These are phyloP conservation scores for Drepanosiphum platanoidis DNA, from an alignment of 2,888 invertebrate species.

Conservation along the genomic window DNA sequence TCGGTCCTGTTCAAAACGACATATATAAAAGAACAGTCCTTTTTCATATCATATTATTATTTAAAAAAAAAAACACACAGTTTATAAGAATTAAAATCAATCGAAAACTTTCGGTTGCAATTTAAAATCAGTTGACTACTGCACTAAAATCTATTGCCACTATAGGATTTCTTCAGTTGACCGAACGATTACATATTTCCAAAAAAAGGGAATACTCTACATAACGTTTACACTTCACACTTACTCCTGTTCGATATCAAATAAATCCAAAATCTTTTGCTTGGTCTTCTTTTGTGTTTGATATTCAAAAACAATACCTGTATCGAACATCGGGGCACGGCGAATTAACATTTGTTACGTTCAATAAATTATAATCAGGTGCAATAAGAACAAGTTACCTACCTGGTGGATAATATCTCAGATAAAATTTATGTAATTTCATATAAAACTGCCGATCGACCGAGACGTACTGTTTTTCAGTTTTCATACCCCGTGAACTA, in stretches of 20 bases:
- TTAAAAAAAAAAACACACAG: background rate
- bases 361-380: no score
- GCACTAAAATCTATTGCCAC: no score
- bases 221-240: background rate
- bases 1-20: constrained; percentile 74
- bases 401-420: constrained; percentile 81
- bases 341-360: background rate
- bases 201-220: no score
- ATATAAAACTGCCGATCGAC: constrained; percentile 67
- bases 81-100: background rate
- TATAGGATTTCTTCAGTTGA: no score
- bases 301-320: constrained; percentile 42
- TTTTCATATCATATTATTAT: background rate
- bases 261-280: constrained; percentile 43
- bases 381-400: constrained; percentile 68
- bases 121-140: background rate
- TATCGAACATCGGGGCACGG: background rate
- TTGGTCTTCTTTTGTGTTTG: constrained; percentile 38
- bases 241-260: constrained; percentile 43
- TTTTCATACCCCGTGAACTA: background rate
- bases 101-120: background rate
- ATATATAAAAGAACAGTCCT: no score
- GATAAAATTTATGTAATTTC: constrained; percentile 76
- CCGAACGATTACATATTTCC: background rate
- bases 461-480: background rate